These are phyloP conservation scores for Cephus sareptanus DNA, from an alignment of 2,888 invertebrate species.

Conservation along the genomic window DNA sequence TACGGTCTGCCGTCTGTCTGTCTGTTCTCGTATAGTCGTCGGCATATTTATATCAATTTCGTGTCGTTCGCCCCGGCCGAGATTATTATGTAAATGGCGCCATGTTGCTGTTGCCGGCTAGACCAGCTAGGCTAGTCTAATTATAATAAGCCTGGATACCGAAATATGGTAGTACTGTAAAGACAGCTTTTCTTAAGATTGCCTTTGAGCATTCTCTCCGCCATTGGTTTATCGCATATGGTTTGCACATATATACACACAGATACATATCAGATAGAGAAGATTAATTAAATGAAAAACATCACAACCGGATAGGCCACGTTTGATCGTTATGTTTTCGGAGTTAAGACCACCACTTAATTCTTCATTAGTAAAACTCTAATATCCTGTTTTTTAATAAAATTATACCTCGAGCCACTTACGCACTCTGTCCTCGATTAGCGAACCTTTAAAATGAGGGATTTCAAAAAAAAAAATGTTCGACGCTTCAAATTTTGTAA, in stretches of 20 bases:
- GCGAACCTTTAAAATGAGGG: neutral
- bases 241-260: neutral
- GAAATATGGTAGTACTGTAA: slow-evolving; percentile 13
- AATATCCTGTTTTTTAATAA: neutral
- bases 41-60: slow-evolving; percentile 65
- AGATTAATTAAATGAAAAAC: slow-evolving; percentile 26
- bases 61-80: slow-evolving; percentile 54
- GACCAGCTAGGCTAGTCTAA: slow-evolving; percentile 13
- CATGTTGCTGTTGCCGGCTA: slow-evolving; percentile 9
- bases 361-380: slow-evolving; percentile 30
- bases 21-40: slow-evolving; percentile 42
- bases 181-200: slow-evolving; percentile 11
- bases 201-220: neutral
- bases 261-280: neutral
- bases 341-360: slow-evolving; percentile 31
- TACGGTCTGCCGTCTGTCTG: slow-evolving; percentile 55
- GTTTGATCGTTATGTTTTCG: slow-evolving; percentile 20
- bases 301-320: slow-evolving; percentile 12
- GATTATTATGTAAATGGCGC: slow-evolving; percentile 62
- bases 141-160: slow-evolving; percentile 21
- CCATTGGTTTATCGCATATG: neutral
- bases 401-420: neutral
- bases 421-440: neutral
- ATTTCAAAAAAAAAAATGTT: neutral
- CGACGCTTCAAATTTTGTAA: neutral